Base-by-base conservation (phyloP, 2,113 vertebrate species). In the Prochilodus magdalenae region DNA sequence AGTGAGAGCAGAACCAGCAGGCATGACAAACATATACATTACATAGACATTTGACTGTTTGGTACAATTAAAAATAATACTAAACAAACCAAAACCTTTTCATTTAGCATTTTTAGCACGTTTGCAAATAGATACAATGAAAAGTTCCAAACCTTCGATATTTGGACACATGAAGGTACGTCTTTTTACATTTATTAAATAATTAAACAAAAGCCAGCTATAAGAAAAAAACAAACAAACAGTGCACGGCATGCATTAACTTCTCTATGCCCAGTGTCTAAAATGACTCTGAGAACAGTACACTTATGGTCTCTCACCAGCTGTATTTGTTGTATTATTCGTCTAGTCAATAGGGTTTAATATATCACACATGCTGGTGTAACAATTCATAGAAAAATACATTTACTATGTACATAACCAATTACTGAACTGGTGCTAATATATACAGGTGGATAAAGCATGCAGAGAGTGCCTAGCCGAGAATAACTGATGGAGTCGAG, bases 291-390 rank as follows among this genome's bases (percentile, higher is more conserved):
- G 11, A 76, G 40, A 44, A 40, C 36, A 44, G 55, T 26, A 40
- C 8, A 65, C 16, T 18, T 40, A 26, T 74, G 30, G 49, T 75
- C 72, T 57, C 62, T 57, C 30, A 75, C 62, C 62, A 81, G 62
- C 62, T 75, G 60, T 15, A 27, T 74, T 63, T 66, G 29, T 36
- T 27, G 0, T 65, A 13, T 53, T 66, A 0, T 20, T 59, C n/a
- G 22, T 12, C 22, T n/a, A 1, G 3, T 59, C 24, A n/a, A n/a
- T n/a, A n/a, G n/a, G 24, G n/a, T 7, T 24, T 5, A 59, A n/a
- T 11, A 59, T 59, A 24, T 24, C 20, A n/a, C 20, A 60, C 57
- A 60, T 60, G 57, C 11, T 60, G n/a, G 1, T 49, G 13, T 49
- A 8, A 14, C 16, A 2, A 8, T 10, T 44, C 15, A 51, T 51